Evolutionary conservation across 2,113 vertebrate genomes (phyloP).

Genomic region (Heterochromis multidens): DNA sequence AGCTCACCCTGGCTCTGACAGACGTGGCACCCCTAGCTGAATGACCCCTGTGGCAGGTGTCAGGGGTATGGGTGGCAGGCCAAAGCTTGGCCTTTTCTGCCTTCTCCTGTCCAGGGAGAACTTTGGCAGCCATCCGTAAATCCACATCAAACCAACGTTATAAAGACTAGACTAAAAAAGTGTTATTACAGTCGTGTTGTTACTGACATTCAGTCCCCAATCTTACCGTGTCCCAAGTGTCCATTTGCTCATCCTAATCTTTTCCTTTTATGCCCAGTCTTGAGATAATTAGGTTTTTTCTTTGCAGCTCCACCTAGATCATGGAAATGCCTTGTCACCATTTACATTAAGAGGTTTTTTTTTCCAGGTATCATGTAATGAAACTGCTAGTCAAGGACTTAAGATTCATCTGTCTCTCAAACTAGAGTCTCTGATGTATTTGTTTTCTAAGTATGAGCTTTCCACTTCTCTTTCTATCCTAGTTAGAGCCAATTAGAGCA

Average conservation of each 20-base stretch:
- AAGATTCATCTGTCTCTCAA: not conserved
- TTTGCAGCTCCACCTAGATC: not conserved
- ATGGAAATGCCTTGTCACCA: not conserved
- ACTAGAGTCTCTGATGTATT: not conserved
- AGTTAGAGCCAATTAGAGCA: not conserved
- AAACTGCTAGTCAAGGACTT: not conserved
- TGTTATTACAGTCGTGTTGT: not conserved
- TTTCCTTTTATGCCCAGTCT: not conserved
- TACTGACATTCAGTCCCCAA: not conserved
- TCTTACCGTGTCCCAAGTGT: not conserved
- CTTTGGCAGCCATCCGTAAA: not conserved
- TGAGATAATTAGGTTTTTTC: too few species aligned
- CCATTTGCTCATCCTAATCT: not conserved
- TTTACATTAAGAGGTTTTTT: not conserved
- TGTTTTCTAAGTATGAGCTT: not conserved
- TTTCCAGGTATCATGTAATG: not conserved
- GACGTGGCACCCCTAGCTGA: conserved; percentile 47
- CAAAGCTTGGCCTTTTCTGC: conserved; percentile 10
- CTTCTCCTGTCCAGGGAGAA: not conserved
- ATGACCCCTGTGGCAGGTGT: conserved; percentile 48
- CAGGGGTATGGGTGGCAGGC: conserved; percentile 24
- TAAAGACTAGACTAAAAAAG: not conserved
- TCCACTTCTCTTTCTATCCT: not conserved
- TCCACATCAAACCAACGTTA: not conserved
- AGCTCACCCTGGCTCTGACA: conserved; percentile 37